Evolutionary conservation across 2,888 invertebrate species (phyloP).

Genomic region (Campoplex nolae): DNA sequence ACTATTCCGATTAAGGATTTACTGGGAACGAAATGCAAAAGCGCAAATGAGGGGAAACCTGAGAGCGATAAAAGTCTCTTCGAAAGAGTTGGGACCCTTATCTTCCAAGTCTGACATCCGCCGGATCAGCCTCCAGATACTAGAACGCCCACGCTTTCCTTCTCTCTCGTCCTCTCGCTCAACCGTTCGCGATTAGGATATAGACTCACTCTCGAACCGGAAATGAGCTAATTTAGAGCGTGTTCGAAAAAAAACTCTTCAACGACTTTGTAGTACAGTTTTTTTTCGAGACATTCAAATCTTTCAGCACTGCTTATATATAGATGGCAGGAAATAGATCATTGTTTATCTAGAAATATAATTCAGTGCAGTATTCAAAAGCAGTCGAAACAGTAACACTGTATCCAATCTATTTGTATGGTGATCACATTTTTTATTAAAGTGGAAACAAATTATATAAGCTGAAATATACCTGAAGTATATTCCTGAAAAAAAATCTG

Average conservation of each 20-base stretch:
- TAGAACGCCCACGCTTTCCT: conserved; percentile 83
- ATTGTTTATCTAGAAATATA: too few relatives aligned
- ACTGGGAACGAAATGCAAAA: conserved; percentile 61
- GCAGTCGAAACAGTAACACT: too few relatives aligned
- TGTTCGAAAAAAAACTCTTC: conserved; percentile 38
- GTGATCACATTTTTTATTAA: too few relatives aligned
- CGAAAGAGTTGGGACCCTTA: conserved; percentile 82
- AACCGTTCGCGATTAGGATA: conserved; percentile 62
- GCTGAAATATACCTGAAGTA: neutral
- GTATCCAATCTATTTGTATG: too few relatives aligned
- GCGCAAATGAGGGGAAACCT: conserved; percentile 63
- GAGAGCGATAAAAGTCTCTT: conserved; percentile 76
- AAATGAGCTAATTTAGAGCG: conserved; percentile 62
- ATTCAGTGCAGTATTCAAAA: too few relatives aligned
- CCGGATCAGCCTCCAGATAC: conserved; percentile 84
- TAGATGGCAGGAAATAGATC: neutral
- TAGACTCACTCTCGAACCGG: conserved; percentile 63
- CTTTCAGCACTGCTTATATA: neutral
- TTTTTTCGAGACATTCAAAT: neutral
- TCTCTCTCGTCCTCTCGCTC: conserved; percentile 73
- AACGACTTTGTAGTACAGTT: conserved; percentile 23
- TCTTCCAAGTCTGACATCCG: conserved; percentile 82
- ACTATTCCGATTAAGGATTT: conserved; percentile 54
- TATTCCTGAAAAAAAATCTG: neutral
- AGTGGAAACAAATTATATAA: too few relatives aligned